phyloP scores from a whole-genome alignment of 2,113 vertebrate genomes.

The Perccottus glenii region DNA sequence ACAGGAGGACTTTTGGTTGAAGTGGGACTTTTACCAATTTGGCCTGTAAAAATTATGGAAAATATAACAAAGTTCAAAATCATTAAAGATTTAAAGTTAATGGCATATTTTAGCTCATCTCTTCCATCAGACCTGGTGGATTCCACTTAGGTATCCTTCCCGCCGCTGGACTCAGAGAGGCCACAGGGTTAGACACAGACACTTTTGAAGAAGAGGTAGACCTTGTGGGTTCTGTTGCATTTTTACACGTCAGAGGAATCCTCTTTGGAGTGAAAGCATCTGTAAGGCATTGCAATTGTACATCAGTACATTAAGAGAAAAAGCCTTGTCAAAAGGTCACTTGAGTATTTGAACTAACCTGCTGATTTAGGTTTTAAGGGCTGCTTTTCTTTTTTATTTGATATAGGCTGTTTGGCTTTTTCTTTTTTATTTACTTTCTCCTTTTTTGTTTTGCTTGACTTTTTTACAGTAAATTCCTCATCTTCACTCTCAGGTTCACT shows the following conservation, averaged over 20 bases:
- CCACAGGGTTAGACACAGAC: slow-evolving; percentile 34
- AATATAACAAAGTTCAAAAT: not conserved
- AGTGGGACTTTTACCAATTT: slow-evolving; percentile 74
- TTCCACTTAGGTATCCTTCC: slow-evolving; percentile 84
- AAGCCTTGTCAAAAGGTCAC: not conserved
- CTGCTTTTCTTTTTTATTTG: slow-evolving; percentile 72
- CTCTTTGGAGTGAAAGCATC: slow-evolving; percentile 23
- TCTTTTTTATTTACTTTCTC: slow-evolving; percentile 41
- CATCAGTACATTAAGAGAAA: not conserved
- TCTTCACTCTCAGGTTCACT: slow-evolving; percentile 77
- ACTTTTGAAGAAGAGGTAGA: slow-evolving; percentile 29
- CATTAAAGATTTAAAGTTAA: not conserved
- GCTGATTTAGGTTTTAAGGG: slow-evolving; percentile 49
- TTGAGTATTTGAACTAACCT: slow-evolving; percentile 41
- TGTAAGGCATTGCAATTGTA: not conserved
- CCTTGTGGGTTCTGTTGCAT: slow-evolving; percentile 26
- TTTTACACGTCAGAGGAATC: slow-evolving; percentile 50
- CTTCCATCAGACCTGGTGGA: slow-evolving; percentile 83
- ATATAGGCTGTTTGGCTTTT: slow-evolving; percentile 24
- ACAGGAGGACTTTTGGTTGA: slow-evolving; percentile 45
- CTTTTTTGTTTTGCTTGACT: slow-evolving; percentile 56
- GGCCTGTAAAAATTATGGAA: slow-evolving; percentile 67
- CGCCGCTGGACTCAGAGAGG: slow-evolving; percentile 69
- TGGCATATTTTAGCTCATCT: not conserved
- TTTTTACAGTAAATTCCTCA: slow-evolving; percentile 77